Conservation (phyloP, 2,797 vertebrate genomes). For the Gobio occitaniae region DNA sequence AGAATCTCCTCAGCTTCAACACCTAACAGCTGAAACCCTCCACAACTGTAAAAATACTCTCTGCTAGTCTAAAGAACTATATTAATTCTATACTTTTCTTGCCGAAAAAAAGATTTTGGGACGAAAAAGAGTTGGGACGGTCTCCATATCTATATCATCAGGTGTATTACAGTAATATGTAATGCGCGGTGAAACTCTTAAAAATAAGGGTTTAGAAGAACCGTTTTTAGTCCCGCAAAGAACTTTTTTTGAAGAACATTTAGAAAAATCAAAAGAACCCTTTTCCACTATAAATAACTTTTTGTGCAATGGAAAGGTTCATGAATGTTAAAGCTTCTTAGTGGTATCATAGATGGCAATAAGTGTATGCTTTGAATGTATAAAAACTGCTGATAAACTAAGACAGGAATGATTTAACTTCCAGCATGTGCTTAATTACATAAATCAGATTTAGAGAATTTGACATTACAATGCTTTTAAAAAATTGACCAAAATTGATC, state of each 20-base stretch:
- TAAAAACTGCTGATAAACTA: neutral
- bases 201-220: neutral
- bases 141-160: neutral
- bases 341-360: neutral
- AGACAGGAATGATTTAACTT: neutral
- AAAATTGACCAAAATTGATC: neutral
- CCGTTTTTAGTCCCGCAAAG: neutral
- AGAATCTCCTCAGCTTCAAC: constrained; percentile 41
- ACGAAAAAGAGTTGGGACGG: neutral
- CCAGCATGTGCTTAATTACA: neutral
- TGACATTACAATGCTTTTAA: neutral
- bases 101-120: neutral
- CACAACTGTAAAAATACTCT: constrained; percentile 23
- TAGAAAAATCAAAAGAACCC: too few species aligned
- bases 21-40: constrained; percentile 30
- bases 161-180: neutral
- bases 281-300: neutral
- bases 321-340: neutral
- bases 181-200: neutral
- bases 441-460: neutral
- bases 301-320: neutral
- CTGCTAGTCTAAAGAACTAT: neutral
- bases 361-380: neutral
- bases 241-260: neutral
- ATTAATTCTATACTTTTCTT: neutral